Base-by-base conservation (phyloP, 1,140 invertebrate genomes). In the Psilanteris sp. region DNA sequence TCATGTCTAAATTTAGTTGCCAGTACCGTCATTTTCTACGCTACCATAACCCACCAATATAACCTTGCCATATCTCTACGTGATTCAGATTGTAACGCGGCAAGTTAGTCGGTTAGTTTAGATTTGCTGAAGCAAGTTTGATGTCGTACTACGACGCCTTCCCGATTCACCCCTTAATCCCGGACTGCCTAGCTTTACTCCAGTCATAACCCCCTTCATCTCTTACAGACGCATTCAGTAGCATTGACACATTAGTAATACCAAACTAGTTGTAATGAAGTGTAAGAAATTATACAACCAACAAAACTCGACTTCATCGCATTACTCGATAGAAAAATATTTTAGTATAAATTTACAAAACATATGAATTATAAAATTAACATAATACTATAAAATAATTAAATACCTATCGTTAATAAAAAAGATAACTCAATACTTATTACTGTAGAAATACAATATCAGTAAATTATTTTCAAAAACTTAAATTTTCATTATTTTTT, bases 21-120 rank as follows among this genome's bases (percentile, higher is more conserved):
- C 36, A 64, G 36, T 43, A 7, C 79, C 64, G 66, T 75, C 39
- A 77, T 79, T 81, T 76, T 66, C 44, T 74, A 67, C 31, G 54
- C 48, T 59, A 76, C 72, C 52, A 81, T 78, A 75, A 72, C 44
- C 62, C 57, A 67, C 81, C 70, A 66, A 81, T 81, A 78, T 64
- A 57, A 10, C 20, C 41, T 29, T 7, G n/a, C 77, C 29, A 72
- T 54, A 31, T 50, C 41, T 39, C 71, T 37, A 52, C 61, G 44
- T 57, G 67, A 66, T 70, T 78, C 52, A 62, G 50, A 57, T 80
- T 73, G 76, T 77, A 81, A 80, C 80, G 75, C 77, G 52, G 41
- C 68, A 78, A 82, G 83, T 85, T 84, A 85, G 79, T 85, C 80
- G 83, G 81, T 84, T 85, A 85, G 83, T 84, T 85, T 85, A 83